phyloP scores from a whole-genome alignment of 2,888 invertebrate species.

The Thelaira solivaga region DNA sequence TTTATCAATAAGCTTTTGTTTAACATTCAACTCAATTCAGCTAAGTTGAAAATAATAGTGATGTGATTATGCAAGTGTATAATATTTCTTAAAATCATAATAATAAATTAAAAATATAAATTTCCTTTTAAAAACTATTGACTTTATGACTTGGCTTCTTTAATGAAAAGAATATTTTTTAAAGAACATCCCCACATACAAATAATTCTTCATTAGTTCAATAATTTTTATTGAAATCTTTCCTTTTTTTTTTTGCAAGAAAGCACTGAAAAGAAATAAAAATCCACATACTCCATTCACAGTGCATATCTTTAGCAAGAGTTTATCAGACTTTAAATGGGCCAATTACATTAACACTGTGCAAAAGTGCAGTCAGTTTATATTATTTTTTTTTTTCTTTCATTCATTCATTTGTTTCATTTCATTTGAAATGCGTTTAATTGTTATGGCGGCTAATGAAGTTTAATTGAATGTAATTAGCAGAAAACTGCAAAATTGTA shows the following conservation, averaged over 20 bases:
- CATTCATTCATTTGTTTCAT: conserved; percentile 24
- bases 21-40: too few relatives aligned
- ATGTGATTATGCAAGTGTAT: too few relatives aligned
- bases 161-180: too few relatives aligned
- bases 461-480: conserved; percentile 67
- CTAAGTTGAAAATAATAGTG: too few relatives aligned
- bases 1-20: too few relatives aligned
- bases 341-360: conserved; percentile 35
- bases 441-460: conserved; percentile 65
- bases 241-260: too few relatives aligned
- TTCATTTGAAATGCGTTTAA: conserved; percentile 62
- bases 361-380: conserved; percentile 19
- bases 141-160: too few relatives aligned
- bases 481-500: conserved; percentile 53
- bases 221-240: neutral
- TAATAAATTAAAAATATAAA: too few relatives aligned
- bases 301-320: conserved; percentile 8
- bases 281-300: conserved; percentile 14
- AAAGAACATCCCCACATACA: neutral
- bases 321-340: conserved; percentile 48
- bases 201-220: neutral
- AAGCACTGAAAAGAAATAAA: neutral
- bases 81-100: too few relatives aligned
- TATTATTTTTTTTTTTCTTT: neutral
- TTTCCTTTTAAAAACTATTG: too few relatives aligned